Evolutionary conservation across 2,113 vertebrate species (phyloP), one percentile per base, ranked within the genome.

Genomic region (Vidua macroura): DNA sequence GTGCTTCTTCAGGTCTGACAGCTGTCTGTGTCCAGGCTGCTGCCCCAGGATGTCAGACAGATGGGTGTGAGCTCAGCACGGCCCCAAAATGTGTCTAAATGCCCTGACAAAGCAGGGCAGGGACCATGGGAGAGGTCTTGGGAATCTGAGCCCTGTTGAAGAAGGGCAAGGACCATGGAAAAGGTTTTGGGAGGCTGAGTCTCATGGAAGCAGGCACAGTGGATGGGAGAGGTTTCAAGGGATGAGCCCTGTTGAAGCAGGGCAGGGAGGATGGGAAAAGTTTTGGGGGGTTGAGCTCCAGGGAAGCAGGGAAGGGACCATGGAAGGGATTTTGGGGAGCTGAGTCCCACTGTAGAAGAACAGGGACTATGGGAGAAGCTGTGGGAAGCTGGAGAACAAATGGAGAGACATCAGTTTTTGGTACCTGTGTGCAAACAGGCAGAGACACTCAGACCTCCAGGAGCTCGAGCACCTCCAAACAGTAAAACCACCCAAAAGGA

Each of bases 1-100:
- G 28, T 0, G 7, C 63, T 7, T 72, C 41, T 5, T 7, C 7
- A 39, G n/a, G 43, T 6, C 27, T 7, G 51, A 48, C 70, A 37
- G 52, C 28, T 41, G 39, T 37, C 53, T 0, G 0, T 4, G 56
- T 0, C 68, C 37, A 10, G 3, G 17, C 33, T 24, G 51, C 56
- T 11, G 17, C 56, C 83, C 21, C 63, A 13, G 25, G 63, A 59
- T 5, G 31, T 25, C 78, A 62, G 35, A 25, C 5, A 6, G 3
- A 25, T 0, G 43, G 7, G 9, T 4, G 7, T 0, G 10, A 9
- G 25, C 20, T 55, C 24, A 5, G 3, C 2, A 0, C 0, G 1
- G 27, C 39, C 43, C 41, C 55, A 10, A 22, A 74, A 51, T 12
- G 44, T 28, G 53, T 41, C 35, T 22, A 7, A 49, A 9, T 67